Conservation (phyloP, 2,797 vertebrate genomes). For the Erithacus rubecula region DNA sequence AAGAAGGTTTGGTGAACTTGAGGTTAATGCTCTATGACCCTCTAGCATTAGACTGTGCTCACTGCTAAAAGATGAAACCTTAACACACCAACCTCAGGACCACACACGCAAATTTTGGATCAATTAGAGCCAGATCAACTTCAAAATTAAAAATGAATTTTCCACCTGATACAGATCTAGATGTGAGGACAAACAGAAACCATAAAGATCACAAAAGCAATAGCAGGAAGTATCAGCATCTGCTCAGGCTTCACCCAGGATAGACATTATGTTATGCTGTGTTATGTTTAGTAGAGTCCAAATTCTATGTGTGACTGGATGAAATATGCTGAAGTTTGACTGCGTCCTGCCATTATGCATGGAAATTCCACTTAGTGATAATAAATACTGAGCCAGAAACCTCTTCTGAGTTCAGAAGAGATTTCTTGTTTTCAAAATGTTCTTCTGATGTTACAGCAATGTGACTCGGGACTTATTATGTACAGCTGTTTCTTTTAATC, state of each 20-base stretch:
- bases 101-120: background rate
- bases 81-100: background rate
- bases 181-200: background rate
- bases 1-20: background rate
- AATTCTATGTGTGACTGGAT: background rate
- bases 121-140: background rate
- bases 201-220: background rate
- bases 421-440: background rate
- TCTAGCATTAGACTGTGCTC: background rate
- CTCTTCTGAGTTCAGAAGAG: background rate
- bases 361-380: background rate
- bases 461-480: accelerated
- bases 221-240: background rate
- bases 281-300: background rate
- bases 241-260: background rate
- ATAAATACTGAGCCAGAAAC: background rate
- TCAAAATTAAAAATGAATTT: background rate
- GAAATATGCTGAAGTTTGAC: background rate
- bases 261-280: background rate
- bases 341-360: background rate
- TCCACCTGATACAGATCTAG: background rate
- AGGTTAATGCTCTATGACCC: background rate
- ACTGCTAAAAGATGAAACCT: background rate
- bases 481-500: conserved; percentile 13
- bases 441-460: background rate